Percentiles rank a stretch among this genome's conserved stretches.
Conservation (phyloP, 2,113 vertebrate genomes). For the Pteruthius melanotis region DNA sequence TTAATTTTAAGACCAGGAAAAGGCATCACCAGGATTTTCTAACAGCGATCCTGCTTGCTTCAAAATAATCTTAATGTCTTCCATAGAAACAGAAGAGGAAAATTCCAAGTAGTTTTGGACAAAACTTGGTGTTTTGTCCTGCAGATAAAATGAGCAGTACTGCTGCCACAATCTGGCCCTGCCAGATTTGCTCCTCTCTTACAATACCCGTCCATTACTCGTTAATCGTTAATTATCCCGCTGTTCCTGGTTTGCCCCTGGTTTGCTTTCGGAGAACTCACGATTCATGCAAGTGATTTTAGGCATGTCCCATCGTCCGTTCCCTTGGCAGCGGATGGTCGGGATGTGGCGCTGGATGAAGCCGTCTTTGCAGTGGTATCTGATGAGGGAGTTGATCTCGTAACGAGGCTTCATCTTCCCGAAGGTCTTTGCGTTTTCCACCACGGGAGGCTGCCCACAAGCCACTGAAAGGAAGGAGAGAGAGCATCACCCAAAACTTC, state of each 20-base stretch:
- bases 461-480: slow-evolving; percentile 79
- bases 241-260: not conserved
- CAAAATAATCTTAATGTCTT: not conserved
- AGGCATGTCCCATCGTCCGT: slow-evolving; percentile 91
- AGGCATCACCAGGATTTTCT: not conserved
- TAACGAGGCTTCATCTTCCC: slow-evolving; percentile 88
- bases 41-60: not conserved
- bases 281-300: slow-evolving; percentile 93
- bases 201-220: not conserved
- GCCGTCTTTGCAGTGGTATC: slow-evolving; percentile 92
- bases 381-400: slow-evolving; percentile 93
- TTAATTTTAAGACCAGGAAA: too few species aligned
- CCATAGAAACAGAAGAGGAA: not conserved
- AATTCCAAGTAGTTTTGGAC: not conserved
- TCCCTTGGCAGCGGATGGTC: slow-evolving; percentile 88
- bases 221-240: not conserved
- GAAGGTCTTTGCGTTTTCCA: slow-evolving; percentile 92
- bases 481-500: not conserved
- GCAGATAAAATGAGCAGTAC: not conserved
- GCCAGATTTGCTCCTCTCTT: not conserved
- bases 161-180: not conserved
- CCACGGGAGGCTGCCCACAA: slow-evolving; percentile 91
- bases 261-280: slow-evolving; percentile 78
- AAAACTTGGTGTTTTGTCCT: not conserved
- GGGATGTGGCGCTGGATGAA: slow-evolving; percentile 95